Conservation (phyloP, 2,888 invertebrate genomes). For the Melikaiella ostensackeni region DNA sequence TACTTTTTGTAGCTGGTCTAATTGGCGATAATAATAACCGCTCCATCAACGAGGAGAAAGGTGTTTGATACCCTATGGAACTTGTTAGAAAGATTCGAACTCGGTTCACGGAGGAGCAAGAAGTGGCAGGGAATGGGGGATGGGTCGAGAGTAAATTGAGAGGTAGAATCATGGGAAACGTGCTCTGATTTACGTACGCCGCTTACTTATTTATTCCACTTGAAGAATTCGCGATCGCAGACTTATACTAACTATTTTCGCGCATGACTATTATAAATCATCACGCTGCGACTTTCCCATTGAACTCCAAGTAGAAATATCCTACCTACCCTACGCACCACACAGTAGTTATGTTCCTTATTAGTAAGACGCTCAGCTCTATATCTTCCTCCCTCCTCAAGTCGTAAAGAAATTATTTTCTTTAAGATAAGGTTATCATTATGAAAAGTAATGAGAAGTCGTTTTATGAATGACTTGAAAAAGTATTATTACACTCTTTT, state of each 20-base stretch:
- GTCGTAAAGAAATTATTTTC: not conserved
- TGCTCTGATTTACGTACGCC: conserved; percentile 37
- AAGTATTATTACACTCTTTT: no score
- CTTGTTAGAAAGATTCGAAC: conserved; percentile 33
- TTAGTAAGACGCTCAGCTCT: conserved; percentile 1
- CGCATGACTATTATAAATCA: conserved; percentile 33
- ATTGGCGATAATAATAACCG: conserved; percentile 31
- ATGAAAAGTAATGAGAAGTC: no score
- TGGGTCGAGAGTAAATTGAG: conserved; percentile 30
- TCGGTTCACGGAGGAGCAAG: conserved; percentile 3
- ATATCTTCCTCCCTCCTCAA: not conserved
- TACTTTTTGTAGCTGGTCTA: not conserved
- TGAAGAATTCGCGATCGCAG: conserved; percentile 39
- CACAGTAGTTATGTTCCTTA: conserved; percentile 10
- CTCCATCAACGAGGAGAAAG: conserved; percentile 11
- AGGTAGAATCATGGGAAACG: conserved; percentile 38
- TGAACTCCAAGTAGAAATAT: conserved; percentile 10
- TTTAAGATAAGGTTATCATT: not conserved
- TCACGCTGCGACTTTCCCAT: conserved; percentile 21
- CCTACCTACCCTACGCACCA: not conserved
- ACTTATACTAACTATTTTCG: conserved; percentile 38
- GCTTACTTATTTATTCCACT: conserved; percentile 39
- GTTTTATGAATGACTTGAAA: no score
- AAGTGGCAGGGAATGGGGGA: not conserved
- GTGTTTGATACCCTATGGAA: conserved; percentile 31